Evolutionary conservation across 2,888 invertebrate genomes (phyloP).

Genomic region (Agriopis marginaria): DNA sequence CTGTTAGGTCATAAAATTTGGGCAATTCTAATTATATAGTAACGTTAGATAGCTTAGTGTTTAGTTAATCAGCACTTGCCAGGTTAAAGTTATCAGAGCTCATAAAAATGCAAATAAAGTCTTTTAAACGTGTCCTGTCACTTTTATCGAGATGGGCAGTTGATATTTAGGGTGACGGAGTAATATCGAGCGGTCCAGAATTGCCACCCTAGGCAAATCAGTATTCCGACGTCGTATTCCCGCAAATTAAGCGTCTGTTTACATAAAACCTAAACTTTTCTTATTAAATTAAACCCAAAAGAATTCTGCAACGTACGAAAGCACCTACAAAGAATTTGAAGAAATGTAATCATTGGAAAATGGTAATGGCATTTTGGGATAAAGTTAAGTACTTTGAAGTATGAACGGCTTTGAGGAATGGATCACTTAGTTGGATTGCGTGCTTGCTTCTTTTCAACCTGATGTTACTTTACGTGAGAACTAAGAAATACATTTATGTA

Average conservation of each 20-base stretch:
- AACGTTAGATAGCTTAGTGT: too few relatives aligned
- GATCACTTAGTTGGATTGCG: background rate
- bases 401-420: slow-evolving; percentile 17
- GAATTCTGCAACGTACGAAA: slow-evolving; percentile 25
- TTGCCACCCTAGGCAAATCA: slow-evolving; percentile 6
- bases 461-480: background rate
- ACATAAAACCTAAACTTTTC: slow-evolving; percentile 36
- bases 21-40: too few relatives aligned
- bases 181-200: slow-evolving; percentile 1
- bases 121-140: too few relatives aligned
- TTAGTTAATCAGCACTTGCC: too few relatives aligned
- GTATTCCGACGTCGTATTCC: slow-evolving; percentile 23
- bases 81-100: too few relatives aligned
- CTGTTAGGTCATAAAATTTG: too few relatives aligned
- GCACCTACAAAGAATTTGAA: slow-evolving; percentile 10
- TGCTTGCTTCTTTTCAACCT: background rate
- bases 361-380: slow-evolving; percentile 1
- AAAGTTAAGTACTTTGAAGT: slow-evolving; percentile 13
- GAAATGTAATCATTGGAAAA: slow-evolving; percentile 26
- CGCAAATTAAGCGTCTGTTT: slow-evolving; percentile 31
- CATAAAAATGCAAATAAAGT: too few relatives aligned
- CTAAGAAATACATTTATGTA: too few relatives aligned
- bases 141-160: too few relatives aligned
- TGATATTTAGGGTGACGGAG: background rate
- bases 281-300: slow-evolving; percentile 31